A percentile compares a stretch with the other conserved stretches of the same genome.
phyloP scores from a whole-genome alignment of 1,140 invertebrate species.

The Pogonognathellus flavescens region DNA sequence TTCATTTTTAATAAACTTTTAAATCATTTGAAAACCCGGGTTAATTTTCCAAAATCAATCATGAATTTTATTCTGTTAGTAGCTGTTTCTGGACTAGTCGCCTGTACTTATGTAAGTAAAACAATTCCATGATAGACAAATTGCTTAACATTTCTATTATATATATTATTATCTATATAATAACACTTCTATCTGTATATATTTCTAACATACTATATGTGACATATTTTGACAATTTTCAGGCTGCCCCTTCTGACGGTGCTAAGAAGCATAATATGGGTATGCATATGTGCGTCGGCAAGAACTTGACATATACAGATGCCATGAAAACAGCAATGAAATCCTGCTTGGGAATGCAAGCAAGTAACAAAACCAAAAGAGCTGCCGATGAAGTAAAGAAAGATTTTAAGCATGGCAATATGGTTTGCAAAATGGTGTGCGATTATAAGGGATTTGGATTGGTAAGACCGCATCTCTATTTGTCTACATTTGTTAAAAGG shows the following conservation, averaged over 20 bases:
- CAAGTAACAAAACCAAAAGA: not conserved
- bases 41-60: not conserved
- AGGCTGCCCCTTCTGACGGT: not conserved
- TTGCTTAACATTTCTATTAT: not conserved
- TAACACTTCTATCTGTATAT: not conserved
- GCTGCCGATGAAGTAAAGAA: not conserved
- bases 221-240: no score
- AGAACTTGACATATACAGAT: not conserved
- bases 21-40: no score
- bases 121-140: not conserved
- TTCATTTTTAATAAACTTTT: no score
- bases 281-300: not conserved
- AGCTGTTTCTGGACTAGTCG: not conserved
- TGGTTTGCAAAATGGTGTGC: not conserved
- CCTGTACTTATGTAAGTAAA: not conserved
- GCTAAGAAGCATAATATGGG: not conserved
- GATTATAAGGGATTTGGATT: not conserved
- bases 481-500: not conserved
- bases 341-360: not conserved
- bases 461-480: not conserved
- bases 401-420: not conserved
- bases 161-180: not conserved
- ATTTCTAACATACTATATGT: no score
- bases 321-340: not conserved
- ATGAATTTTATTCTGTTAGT: not conserved